Evolutionary conservation across 2,797 vertebrate species (phyloP), one percentile per base, ranked within the genome.

Genomic region (Morelia viridis): DNA sequence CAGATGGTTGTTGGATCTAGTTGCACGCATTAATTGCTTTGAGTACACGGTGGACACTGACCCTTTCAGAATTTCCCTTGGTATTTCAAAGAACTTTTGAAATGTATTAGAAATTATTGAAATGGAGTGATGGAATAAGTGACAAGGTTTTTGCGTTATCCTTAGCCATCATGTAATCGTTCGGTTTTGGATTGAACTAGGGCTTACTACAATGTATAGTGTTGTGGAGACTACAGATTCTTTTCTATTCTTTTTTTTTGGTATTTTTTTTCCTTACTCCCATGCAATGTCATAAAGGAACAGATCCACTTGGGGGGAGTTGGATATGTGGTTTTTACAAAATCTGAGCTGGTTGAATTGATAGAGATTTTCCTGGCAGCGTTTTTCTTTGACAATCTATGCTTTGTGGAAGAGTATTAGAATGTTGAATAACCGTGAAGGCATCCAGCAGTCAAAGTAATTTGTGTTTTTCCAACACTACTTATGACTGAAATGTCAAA

Each of bases 381-480:
- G 61, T 24, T 85, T 64, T 91, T 7, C 84, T 92, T 57, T 50
- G 56, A 76, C 83, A 89, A 85, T 71, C 61, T 71, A 31, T 31
- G 61, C 61, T 85, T 80, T 89, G 87, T 64, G 87, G 50, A 62
- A 41, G 31, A 85, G 65, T 41, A 71, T 68, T 92, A 86, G 64
- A 86, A 85, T 76, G 28, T 53, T 71, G 62, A 86, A 90, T 86
- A 68, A 86, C 56, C 83, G 26, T 53, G 61, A 86, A 92, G 62
- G 83, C 26, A 60, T 86, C 35, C 62, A 89, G 62, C 41, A 89
- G 80, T 90, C 89, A 85, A 58, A 56, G 60, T 89, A n/a, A 89
- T 87, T 91, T 56, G n/a, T 56, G 58, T 60, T 31, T 31, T 35
- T 85, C 53, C 64, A 80, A 4, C 35, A 31, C 80, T 60, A 28